Percentiles rank a stretch among this genome's conserved stretches.
Conservation (phyloP, 2,113 vertebrate species). For the Clupea harengus region DNA sequence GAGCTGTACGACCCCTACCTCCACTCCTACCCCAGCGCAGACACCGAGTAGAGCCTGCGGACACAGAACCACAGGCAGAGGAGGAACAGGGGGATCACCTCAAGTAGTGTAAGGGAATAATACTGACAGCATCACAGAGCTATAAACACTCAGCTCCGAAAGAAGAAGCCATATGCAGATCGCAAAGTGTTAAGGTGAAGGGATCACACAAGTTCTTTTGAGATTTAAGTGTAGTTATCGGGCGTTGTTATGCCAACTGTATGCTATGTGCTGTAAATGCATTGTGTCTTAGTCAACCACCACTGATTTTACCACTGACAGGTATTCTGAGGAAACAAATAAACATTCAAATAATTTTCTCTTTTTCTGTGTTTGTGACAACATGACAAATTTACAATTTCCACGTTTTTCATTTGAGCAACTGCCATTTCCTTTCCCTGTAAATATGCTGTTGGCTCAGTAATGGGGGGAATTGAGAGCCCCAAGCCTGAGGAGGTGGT, state of each 20-base stretch:
- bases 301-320: slow-evolving; percentile 7
- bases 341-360: neutral
- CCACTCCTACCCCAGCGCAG: slow-evolving; percentile 63
- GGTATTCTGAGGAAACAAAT: slow-evolving; percentile 5
- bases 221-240: neutral
- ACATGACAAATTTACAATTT: neutral
- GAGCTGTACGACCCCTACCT: slow-evolving; percentile 55
- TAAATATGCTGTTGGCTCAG: neutral
- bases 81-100: neutral
- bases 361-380: neutral
- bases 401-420: neutral
- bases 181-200: neutral
- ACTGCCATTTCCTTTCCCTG: neutral
- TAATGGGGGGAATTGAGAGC: neutral
- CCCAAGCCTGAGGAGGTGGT: neutral
- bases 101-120: neutral
- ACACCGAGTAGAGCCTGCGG: slow-evolving; percentile 43
- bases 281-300: neutral
- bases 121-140: neutral
- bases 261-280: neutral
- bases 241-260: neutral
- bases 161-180: neutral
- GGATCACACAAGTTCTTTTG: neutral
- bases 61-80: neutral
- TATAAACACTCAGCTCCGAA: neutral